Conservation (phyloP, 2,888 invertebrate genomes). For the Oxytorus armatus region DNA sequence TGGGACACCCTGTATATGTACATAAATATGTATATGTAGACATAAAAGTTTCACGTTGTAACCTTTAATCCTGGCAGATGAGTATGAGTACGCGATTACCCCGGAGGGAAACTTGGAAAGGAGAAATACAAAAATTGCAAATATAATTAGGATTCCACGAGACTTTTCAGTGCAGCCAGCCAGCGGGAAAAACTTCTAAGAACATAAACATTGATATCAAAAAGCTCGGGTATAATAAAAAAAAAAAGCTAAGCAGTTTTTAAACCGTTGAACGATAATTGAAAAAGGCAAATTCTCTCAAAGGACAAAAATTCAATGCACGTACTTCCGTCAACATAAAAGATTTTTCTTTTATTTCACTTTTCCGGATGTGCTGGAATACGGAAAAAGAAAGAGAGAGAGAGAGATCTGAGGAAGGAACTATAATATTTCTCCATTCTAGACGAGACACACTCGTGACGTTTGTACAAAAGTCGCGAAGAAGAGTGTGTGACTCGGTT, state of each 20-base stretch:
- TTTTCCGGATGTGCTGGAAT: constrained; percentile 21
- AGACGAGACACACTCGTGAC: constrained; percentile 23
- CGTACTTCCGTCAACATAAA: not conserved
- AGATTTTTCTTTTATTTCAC: not conserved
- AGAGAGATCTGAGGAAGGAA: constrained; percentile 27
- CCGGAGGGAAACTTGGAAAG: not conserved
- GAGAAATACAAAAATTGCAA: not conserved
- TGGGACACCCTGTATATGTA: too few species aligned
- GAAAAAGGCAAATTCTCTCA: too few species aligned
- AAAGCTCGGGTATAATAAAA: too few species aligned
- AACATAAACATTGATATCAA: too few species aligned
- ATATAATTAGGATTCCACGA: constrained; percentile 17
- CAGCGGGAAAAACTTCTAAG: too few species aligned
- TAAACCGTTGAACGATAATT: too few species aligned
- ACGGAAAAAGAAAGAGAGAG: constrained; percentile 32
- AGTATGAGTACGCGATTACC: constrained; percentile 8
- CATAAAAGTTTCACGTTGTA: not conserved
- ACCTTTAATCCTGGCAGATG: not conserved
- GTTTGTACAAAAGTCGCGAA: constrained; percentile 27
- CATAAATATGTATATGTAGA: not conserved
- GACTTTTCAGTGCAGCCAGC: too few species aligned
- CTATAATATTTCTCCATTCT: constrained; percentile 6
- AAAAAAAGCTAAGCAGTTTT: too few species aligned
- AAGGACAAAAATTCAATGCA: constrained; percentile 5
- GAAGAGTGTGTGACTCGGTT: constrained; percentile 54